phyloP scores from a whole-genome alignment of 1,140 invertebrate species.

The Lycorma delicatula region DNA sequence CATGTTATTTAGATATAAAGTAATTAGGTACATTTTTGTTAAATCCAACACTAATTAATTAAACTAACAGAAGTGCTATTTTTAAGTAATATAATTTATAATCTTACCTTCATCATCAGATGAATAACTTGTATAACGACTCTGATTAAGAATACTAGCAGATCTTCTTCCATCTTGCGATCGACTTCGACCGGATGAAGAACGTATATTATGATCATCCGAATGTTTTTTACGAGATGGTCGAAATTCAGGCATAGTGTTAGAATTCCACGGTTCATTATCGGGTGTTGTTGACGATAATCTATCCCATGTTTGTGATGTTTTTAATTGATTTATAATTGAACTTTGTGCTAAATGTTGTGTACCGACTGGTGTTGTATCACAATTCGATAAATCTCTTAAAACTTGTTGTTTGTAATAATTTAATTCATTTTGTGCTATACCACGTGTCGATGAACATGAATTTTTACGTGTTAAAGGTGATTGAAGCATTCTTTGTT shows the following conservation, averaged over 20 bases:
- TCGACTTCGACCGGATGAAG: constrained; percentile 34
- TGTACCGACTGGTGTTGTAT: too few species aligned
- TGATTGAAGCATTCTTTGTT: constrained; percentile 84
- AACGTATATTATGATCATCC: neutral
- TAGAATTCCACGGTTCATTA: neutral
- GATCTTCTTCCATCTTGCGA: constrained; percentile 40
- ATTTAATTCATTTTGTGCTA: constrained; percentile 38
- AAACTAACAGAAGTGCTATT: too few species aligned
- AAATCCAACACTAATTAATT: too few species aligned
- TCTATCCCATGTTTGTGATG: too few species aligned
- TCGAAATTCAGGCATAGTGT: neutral
- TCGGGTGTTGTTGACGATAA: too few species aligned
- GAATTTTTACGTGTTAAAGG: constrained; percentile 72
- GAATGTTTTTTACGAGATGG: neutral
- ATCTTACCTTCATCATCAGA: constrained; percentile 77
- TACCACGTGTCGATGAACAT: constrained; percentile 36
- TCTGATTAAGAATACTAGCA: constrained; percentile 35
- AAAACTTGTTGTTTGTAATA: constrained; percentile 38
- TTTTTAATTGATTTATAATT: too few species aligned
- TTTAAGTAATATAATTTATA: too few species aligned
- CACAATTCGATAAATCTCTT: constrained; percentile 23
- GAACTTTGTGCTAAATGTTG: too few species aligned
- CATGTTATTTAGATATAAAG: too few species aligned
- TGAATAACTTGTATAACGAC: constrained; percentile 70
- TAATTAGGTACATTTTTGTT: too few species aligned